Percentiles rank a stretch among this genome's conserved stretches.
These are phyloP conservation scores for Phenganax marumi DNA, from an alignment of 92 coral and sea anemone genomes.

Conservation along the genomic window DNA sequence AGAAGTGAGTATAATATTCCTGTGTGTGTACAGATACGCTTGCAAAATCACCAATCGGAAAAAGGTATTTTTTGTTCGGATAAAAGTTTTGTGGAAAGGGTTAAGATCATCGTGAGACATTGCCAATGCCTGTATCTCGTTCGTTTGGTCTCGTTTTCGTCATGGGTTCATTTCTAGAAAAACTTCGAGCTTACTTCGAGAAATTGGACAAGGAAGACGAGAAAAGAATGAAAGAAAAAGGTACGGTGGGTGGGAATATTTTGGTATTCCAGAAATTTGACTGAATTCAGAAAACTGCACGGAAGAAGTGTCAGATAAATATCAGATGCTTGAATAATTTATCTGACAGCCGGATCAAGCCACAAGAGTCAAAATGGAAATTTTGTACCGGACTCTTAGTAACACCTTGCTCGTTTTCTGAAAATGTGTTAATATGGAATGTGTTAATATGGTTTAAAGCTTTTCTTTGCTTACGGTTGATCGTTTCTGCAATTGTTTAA, in stretches of 20 bases:
- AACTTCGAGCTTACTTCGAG: conserved; percentile 7
- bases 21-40: not conserved
- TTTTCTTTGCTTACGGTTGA: not conserved
- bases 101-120: not conserved
- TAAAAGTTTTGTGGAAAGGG: not conserved
- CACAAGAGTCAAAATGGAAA: not conserved
- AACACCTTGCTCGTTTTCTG: too few relatives aligned
- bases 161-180: conserved; percentile 10
- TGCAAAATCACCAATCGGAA: not conserved
- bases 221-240: not conserved
- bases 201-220: conserved; percentile 5
- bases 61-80: not conserved
- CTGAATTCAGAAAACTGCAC: not conserved
- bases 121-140: not conserved
- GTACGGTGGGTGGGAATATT: not conserved
- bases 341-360: not conserved
- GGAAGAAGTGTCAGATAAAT: not conserved
- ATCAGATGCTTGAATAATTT: not conserved
- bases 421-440: not conserved
- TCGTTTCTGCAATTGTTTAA: conserved; percentile 7
- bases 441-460: not conserved
- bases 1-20: not conserved
- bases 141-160: conserved; percentile 2
- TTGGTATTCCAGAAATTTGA: not conserved
- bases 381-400: too few relatives aligned